Percentiles rank a stretch among this genome's conserved stretches.
phyloP scores from a whole-genome alignment of 2,888 invertebrate genomes.

The Xiphydria camelus region DNA sequence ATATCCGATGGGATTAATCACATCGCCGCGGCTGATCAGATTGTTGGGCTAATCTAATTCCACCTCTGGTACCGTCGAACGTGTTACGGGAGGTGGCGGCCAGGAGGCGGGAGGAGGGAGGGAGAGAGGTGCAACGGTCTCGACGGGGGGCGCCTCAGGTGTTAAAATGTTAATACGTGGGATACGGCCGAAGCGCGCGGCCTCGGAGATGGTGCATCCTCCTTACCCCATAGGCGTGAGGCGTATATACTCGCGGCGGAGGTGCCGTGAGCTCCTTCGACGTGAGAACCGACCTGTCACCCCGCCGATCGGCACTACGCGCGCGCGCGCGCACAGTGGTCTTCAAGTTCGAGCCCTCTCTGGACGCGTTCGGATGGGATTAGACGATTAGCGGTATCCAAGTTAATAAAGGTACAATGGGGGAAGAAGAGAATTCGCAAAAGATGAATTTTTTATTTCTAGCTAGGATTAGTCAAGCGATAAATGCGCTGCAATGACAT shows the following conservation, averaged over 20 bases:
- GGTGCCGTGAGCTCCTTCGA: slow-evolving; percentile 17
- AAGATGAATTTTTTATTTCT: too few species aligned
- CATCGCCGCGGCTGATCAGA: slow-evolving; percentile 49
- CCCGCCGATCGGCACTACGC: slow-evolving; percentile 8
- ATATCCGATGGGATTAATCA: slow-evolving; percentile 49
- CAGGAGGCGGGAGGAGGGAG: slow-evolving; percentile 1
- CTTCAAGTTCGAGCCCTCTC: too few species aligned
- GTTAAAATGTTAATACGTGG: slow-evolving; percentile 46
- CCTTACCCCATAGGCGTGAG: background rate
- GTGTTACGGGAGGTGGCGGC: slow-evolving; percentile 13
- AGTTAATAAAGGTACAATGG: too few species aligned
- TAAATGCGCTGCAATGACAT: too few species aligned
- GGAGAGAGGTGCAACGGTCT: slow-evolving; percentile 9
- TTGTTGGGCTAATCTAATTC: slow-evolving; percentile 53
- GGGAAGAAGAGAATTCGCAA: too few species aligned
- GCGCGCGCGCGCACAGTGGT: slow-evolving; percentile 1
- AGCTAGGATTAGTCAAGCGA: too few species aligned
- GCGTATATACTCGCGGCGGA: slow-evolving; percentile 4
- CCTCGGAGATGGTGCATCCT: background rate
- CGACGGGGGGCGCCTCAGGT: slow-evolving; percentile 35
- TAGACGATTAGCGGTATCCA: too few species aligned
- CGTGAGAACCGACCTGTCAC: slow-evolving; percentile 26
- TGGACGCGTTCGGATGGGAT: too few species aligned
- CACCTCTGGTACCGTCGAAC: slow-evolving; percentile 37
- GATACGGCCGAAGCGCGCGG: slow-evolving; percentile 3